A percentile compares a stretch with the other conserved stretches of the same genome.
Evolutionary conservation across 2,113 vertebrate species (phyloP).

Genomic region (Oreotrochilus melanogaster): DNA sequence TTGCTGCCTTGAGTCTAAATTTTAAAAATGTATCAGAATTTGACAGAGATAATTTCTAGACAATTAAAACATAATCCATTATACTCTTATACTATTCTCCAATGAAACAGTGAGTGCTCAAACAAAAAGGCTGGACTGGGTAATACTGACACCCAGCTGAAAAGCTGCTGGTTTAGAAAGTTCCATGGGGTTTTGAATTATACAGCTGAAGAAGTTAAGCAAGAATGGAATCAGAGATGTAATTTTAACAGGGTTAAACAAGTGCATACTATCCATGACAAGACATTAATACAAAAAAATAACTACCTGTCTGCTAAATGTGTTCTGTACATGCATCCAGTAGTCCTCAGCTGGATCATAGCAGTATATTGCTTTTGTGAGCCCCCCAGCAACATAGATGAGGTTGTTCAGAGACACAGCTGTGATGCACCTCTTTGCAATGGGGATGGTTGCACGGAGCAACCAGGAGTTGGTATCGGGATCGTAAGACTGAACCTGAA

Average conservation of each 20-base stretch:
- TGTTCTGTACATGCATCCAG: conserved; percentile 98
- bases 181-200: not conserved
- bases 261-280: not conserved
- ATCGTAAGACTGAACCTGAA: conserved; percentile 96
- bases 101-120: not conserved
- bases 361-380: conserved; percentile 96
- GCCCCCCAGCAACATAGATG: conserved; percentile 95
- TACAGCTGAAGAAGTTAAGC: not conserved
- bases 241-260: not conserved
- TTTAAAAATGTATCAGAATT: not conserved
- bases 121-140: not conserved
- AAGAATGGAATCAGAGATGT: not conserved
- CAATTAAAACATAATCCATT: not conserved
- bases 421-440: conserved; percentile 96
- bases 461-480: conserved; percentile 91
- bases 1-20: not conserved
- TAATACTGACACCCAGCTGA: not conserved
- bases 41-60: not conserved
- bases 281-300: not conserved
- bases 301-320: conserved; percentile 93
- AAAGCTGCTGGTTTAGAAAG: not conserved
- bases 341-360: conserved; percentile 96
- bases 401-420: conserved; percentile 96
- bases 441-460: conserved; percentile 94
- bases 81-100: not conserved